Evolutionary conservation across 2,113 vertebrate species (phyloP).

Genomic region (Oncorhynchus tshawytscha): DNA sequence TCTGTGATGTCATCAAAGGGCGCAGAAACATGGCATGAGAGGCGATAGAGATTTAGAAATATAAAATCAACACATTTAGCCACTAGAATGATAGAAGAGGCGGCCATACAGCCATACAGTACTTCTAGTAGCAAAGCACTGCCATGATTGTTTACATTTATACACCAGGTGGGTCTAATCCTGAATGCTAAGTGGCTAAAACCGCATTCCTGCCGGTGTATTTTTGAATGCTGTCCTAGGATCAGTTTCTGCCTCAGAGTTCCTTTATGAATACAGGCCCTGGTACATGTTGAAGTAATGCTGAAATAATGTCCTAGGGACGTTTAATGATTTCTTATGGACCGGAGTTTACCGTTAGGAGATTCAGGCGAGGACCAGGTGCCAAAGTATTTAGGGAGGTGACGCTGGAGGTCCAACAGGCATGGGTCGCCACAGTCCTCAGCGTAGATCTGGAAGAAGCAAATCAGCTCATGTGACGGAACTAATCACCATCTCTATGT

Average conservation of each 20-base stretch:
- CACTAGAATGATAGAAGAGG: background rate
- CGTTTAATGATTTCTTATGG: background rate
- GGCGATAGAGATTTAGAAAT: background rate
- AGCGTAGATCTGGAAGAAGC: slow-evolving; percentile 80
- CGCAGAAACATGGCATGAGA: background rate
- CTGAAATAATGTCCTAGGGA: background rate
- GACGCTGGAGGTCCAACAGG: slow-evolving; percentile 83
- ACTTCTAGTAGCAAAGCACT: background rate
- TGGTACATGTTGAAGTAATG: background rate
- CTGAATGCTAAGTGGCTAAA: no score
- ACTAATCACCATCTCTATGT: no score
- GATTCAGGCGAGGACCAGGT: slow-evolving; percentile 90
- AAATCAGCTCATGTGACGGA: background rate
- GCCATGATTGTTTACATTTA: background rate
- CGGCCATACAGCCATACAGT: background rate
- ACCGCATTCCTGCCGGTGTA: background rate
- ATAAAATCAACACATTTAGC: background rate
- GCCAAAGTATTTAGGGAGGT: slow-evolving; percentile 93
- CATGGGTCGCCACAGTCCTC: slow-evolving; percentile 82
- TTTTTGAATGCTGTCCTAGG: background rate
- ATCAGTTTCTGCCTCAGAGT: no score
- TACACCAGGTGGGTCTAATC: no score
- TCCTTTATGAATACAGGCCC: no score
- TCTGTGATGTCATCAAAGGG: slow-evolving; percentile 65
- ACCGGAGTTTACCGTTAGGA: slow-evolving; percentile 78